Evolutionary conservation across 1,140 invertebrate genomes (phyloP).

Genomic region (roundworm (Caenorhabditis elegans)): WBcel235 BX284606.5:15163001-15163500

Average conservation of each 20-base stretch:
- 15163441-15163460: slow-evolving; percentile 48
- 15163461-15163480: slow-evolving; percentile 46
- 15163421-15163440: slow-evolving; percentile 47
- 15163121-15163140: no score
- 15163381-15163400: slow-evolving; percentile 53
- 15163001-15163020: not conserved
- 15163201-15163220: slow-evolving; percentile 53
- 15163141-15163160: slow-evolving; percentile 32
- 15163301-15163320: slow-evolving; percentile 47
- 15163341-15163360: slow-evolving; percentile 23
- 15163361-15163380: slow-evolving; percentile 56
- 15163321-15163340: slow-evolving; percentile 2
- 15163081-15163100: slow-evolving; percentile 22
- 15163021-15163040: not conserved
- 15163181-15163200: slow-evolving; percentile 56
- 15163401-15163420: slow-evolving; percentile 57
- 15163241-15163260: slow-evolving; percentile 47
- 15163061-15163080: not conserved
- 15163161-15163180: slow-evolving; percentile 54
- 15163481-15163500: not conserved
- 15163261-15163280: slow-evolving; percentile 55
- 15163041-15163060: not conserved
- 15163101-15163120: no score
- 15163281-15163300: slow-evolving; percentile 57
- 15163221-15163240: slow-evolving; percentile 56